Conservation (phyloP, 2,888 invertebrate species). For the Sturmia bella region DNA sequence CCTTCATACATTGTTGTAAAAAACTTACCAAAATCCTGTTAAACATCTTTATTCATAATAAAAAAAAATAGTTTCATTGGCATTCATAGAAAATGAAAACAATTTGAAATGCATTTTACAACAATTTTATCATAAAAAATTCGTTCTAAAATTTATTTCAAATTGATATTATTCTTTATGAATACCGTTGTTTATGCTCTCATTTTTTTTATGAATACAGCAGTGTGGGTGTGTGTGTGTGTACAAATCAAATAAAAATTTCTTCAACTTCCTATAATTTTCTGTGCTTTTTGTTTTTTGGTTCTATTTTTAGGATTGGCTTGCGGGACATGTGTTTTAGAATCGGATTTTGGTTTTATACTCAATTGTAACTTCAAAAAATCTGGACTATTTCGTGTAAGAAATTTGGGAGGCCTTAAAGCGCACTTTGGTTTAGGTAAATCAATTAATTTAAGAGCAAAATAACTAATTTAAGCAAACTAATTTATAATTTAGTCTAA, state of each 20-base stretch:
- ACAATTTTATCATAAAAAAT: too few species aligned
- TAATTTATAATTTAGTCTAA: slow-evolving; percentile 16
- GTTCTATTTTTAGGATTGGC: slow-evolving; percentile 83
- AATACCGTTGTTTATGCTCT: too few species aligned
- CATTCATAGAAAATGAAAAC: too few species aligned
- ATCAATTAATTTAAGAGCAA: slow-evolving; percentile 72
- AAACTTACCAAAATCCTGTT: too few species aligned
- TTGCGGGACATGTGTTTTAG: slow-evolving; percentile 91
- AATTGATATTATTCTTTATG: too few species aligned
- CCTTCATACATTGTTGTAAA: too few species aligned
- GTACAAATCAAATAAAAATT: slow-evolving; percentile 17
- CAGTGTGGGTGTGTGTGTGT: too few species aligned
- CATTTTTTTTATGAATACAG: too few species aligned
- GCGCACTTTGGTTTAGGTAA: slow-evolving; percentile 95
- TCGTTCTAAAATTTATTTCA: too few species aligned
- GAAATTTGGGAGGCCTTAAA: slow-evolving; percentile 94
- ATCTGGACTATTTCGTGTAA: slow-evolving; percentile 93
- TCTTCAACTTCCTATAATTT: slow-evolving; percentile 70
- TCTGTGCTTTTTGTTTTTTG: slow-evolving; percentile 80
- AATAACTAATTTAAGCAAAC: neutral
- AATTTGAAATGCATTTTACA: too few species aligned
- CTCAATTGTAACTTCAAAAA: slow-evolving; percentile 97
- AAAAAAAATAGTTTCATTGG: too few species aligned
- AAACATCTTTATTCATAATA: too few species aligned
- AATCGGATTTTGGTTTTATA: slow-evolving; percentile 94